A percentile compares a stretch with the other conserved stretches of the same genome.
These are phyloP conservation scores for Charanyca ferruginea DNA, from an alignment of 2,888 invertebrate genomes.

Conservation along the genomic window DNA sequence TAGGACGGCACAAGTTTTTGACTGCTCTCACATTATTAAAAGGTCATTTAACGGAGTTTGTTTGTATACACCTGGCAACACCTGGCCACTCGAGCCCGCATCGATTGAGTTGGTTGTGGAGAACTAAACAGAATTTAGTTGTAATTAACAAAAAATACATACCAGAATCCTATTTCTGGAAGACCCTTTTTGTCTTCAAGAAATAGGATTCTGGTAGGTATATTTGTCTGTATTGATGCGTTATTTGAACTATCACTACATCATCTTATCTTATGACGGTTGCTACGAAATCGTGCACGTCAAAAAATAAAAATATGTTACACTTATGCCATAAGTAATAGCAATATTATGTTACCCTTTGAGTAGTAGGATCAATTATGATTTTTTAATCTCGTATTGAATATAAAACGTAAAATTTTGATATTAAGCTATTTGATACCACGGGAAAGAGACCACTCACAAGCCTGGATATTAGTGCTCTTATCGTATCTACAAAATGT, in stretches of 20 bases:
- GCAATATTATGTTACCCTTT: no score
- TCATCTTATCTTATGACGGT: background rate
- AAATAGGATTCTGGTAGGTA: background rate
- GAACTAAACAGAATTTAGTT: background rate
- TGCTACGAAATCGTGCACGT: background rate
- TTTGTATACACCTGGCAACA: slow-evolving; percentile 48
- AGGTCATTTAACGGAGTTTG: slow-evolving; percentile 57
- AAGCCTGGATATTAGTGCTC: no score
- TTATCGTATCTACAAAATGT: no score
- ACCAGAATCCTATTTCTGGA: no score
- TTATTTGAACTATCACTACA: no score
- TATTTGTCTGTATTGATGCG: background rate
- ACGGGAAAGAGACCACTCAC: no score
- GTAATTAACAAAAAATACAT: background rate
- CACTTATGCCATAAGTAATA: background rate
- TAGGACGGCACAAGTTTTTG: slow-evolving; percentile 59
- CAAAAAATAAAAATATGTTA: background rate
- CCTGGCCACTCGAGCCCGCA: slow-evolving; percentile 19
- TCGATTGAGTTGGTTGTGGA: slow-evolving; percentile 17
- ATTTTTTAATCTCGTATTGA: no score
- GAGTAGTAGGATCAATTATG: no score
- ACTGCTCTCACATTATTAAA: slow-evolving; percentile 59
- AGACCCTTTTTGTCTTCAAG: no score
- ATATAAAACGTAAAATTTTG: no score
- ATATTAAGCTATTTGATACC: no score